Evolutionary conservation across 2,797 vertebrate genomes (phyloP), one percentile per base, ranked within the genome.

Genomic region (Benthosema pterotum): DNA sequence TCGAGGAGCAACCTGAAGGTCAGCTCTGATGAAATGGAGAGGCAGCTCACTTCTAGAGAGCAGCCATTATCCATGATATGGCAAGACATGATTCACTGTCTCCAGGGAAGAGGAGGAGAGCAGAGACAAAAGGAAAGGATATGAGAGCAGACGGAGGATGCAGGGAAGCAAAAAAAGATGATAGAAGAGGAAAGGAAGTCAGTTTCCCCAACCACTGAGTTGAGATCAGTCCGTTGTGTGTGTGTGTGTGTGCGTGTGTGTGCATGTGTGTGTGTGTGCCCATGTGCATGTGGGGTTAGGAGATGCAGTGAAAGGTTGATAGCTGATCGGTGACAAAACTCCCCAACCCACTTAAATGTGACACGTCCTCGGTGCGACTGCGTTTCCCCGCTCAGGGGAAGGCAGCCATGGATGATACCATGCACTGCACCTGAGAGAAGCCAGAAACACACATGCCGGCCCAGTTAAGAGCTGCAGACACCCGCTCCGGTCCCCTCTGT

Each of bases 1-100:
- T 87, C 82, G 79, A 76, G 80, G 86, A 87, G 85, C 81, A 85
- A 82, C 66, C 83, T 91, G 91, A 93, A 94, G 92, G 91, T 94
- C 91, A 93, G 60, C 77, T 75, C 72, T 84, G 88, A 90, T 90
- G 87, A 91, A 88, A 84, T 78, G 78, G 78, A 83, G 82, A 83
- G 87, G 86, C 67, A 71, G 77, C 75, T 77, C 72, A 71, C 83
- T 91, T 73, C 38, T 77, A 79, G 80, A 91, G 3, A 47, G 74
- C 82, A 69, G 72, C 86, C 79, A 75, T 90, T 90, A 91, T 82
- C 86, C 79, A 74, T 65, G 69, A 84, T 82, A 79, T 82, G 65
- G 86, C 83, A 78, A 84, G 69, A 88, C 90, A 83, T 91, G 88
- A 90, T 86, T 77, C 87, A 72, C 63, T 28, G n/a, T 42, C 72